Evolutionary conservation across 2,888 invertebrate species (phyloP), one percentile per base, ranked within the genome.

Genomic region (Ophonus ardosiacus): DNA sequence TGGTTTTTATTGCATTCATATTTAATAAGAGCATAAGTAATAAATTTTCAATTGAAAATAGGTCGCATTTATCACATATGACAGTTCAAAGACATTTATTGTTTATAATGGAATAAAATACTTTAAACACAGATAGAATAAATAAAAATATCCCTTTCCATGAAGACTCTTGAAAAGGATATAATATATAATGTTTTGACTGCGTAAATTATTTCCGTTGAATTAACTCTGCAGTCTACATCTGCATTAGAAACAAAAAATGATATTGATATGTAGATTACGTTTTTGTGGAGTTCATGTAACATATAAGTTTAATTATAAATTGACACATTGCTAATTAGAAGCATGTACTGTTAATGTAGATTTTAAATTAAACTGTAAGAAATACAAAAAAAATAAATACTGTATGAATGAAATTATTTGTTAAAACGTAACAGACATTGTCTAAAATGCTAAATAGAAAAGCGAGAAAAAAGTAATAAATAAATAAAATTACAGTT

Each of bases 31-130:
- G 13, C n/a, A n/a, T 24, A 7, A 13, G 24, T 63, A 63, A 63
- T 63, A 63, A 63, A 63, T 63, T 63, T 61, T 17, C 18, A 63
- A 63, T 63, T 24, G 24, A 24, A 63, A 63, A 63, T 63, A 63
- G 63, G 63, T 63, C 21, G n/a, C 5, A 13, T 63, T 63, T 63
- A 63, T 63, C 63, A 63, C 21, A 24, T 13, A 13, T 63, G 63
- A 63, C 63, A 63, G 63, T n/a, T 63, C 21, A 13, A 6, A 2
- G 63, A 63, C 63, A 63, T 63, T 63, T 24, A 63, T 63, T 24
- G 24, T 24, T 38, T 15, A 15, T 68, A 68, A 68, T 31, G 17
- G 40, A 21, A 61, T 65, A 68, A 65, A 65, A 24, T 65, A 18
- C 21, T 24, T 24, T 31, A 65, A 31, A 10, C 65, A 65, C 31